These are phyloP conservation scores for Parazoanthus swiftii DNA, from an alignment of 92 coral and sea anemone species.

Conservation along the genomic window DNA sequence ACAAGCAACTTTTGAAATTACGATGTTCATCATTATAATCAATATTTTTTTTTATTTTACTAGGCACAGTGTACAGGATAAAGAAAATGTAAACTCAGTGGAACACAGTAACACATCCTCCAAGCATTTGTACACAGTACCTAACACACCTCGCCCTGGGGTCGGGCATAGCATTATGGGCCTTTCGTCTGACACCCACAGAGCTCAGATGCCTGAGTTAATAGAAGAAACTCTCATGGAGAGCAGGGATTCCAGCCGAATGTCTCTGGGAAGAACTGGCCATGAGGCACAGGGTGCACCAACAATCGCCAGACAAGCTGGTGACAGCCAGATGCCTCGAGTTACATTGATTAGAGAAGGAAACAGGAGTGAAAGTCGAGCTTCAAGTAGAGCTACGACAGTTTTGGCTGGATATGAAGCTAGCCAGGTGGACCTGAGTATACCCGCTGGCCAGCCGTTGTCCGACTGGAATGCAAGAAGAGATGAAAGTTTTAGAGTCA, in stretches of 20 bases:
- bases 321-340: neutral
- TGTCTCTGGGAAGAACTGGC: conserved; percentile 22
- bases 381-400: conserved; percentile 10
- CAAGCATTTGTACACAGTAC: neutral
- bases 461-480: neutral
- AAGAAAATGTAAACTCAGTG: neutral
- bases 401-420: neutral
- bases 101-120: neutral
- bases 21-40: neutral
- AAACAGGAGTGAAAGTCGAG: neutral
- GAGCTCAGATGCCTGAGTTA: conserved; percentile 11
- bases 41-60: neutral
- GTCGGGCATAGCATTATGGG: neutral
- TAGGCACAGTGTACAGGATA: neutral
- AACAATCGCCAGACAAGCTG: neutral
- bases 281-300: neutral
- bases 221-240: conserved; percentile 36
- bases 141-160: neutral
- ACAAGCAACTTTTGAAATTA: too few species aligned
- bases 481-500: neutral
- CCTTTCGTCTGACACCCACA: neutral
- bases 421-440: neutral
- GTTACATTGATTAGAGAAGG: neutral
- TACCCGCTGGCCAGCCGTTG: conserved; percentile 6
- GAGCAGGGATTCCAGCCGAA: conserved; percentile 25